Conservation (phyloP, 2,888 invertebrate species). For the Trichopoda pennipes region DNA sequence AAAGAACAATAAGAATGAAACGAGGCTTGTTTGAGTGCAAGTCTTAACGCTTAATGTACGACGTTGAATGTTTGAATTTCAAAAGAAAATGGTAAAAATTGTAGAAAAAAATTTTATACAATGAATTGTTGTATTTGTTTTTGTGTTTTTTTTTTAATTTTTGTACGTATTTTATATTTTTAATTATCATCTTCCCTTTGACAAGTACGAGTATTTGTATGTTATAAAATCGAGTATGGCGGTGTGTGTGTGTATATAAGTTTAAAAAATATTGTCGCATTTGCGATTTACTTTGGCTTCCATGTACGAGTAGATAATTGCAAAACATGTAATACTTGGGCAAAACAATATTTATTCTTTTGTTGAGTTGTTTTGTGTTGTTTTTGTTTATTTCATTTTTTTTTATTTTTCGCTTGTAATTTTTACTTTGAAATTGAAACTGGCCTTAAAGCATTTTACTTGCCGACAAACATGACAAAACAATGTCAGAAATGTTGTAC, state of each 20-base stretch:
- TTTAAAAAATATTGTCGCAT: slow-evolving; percentile 7
- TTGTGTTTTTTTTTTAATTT: not conserved
- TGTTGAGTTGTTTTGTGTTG: slow-evolving; percentile 1
- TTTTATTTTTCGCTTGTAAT: slow-evolving; percentile 5
- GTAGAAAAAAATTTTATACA: no score
- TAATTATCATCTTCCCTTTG: slow-evolving; percentile 56
- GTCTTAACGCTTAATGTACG: slow-evolving; percentile 56
- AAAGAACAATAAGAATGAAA: slow-evolving; percentile 16
- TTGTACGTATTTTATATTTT: slow-evolving; percentile 22
- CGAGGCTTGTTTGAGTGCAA: slow-evolving; percentile 51
- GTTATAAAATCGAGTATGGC: not conserved
- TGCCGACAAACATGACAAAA: slow-evolving; percentile 64
- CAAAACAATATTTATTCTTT: slow-evolving; percentile 46
- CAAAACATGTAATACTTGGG: slow-evolving; percentile 37
- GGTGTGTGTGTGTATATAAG: not conserved
- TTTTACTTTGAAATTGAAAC: slow-evolving; percentile 64
- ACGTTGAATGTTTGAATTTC: slow-evolving; percentile 37
- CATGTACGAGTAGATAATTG: slow-evolving; percentile 53
- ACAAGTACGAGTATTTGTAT: not conserved
- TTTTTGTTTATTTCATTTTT: no score
- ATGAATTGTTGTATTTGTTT: slow-evolving; percentile 14
- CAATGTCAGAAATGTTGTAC: slow-evolving; percentile 55
- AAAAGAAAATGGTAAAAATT: slow-evolving; percentile 38
- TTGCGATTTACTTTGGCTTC: slow-evolving; percentile 60
- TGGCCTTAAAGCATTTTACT: slow-evolving; percentile 58